phyloP scores from a whole-genome alignment of 2,113 vertebrate genomes.

The Dasypus novemcinctus region DNA sequence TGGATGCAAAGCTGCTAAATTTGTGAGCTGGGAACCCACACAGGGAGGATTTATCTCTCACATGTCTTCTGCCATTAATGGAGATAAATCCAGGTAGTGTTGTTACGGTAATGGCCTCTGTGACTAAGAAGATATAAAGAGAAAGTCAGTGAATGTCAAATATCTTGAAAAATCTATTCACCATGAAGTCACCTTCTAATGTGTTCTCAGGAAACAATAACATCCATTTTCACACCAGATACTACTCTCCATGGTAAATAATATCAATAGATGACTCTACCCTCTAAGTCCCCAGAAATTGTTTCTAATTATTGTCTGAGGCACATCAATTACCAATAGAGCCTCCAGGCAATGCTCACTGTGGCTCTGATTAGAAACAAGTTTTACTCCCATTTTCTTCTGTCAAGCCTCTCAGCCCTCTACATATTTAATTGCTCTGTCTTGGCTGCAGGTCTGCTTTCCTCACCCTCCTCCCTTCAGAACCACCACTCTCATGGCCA shows the following conservation, averaged over 20 bases:
- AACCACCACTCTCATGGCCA: accelerated
- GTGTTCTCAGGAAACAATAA: constrained; percentile 45
- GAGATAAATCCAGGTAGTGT: constrained; percentile 53
- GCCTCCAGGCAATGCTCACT: constrained; percentile 47
- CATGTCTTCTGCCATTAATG: constrained; percentile 11
- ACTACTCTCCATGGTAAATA: constrained; percentile 63
- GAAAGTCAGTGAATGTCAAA: constrained; percentile 59
- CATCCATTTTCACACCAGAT: constrained; percentile 52
- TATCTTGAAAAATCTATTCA: constrained; percentile 55
- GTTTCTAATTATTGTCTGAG: constrained; percentile 73
- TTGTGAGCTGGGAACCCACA: background rate
- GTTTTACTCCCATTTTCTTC: constrained; percentile 41
- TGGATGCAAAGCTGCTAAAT: background rate
- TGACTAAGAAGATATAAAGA: constrained; percentile 47
- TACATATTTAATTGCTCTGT: constrained; percentile 33
- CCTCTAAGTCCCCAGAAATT: constrained; percentile 52
- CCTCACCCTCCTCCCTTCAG: background rate
- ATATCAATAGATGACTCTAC: constrained; percentile 47
- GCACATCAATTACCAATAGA: constrained; percentile 42
- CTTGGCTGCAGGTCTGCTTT: background rate
- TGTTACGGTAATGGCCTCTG: constrained; percentile 48
- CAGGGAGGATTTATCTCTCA: background rate
- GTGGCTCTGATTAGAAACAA: constrained; percentile 62
- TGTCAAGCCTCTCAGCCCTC: background rate
- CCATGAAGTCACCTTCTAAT: constrained; percentile 61